Base-by-base conservation (phyloP, 1,140 invertebrate species). In the Helicoverpa zea region DNA sequence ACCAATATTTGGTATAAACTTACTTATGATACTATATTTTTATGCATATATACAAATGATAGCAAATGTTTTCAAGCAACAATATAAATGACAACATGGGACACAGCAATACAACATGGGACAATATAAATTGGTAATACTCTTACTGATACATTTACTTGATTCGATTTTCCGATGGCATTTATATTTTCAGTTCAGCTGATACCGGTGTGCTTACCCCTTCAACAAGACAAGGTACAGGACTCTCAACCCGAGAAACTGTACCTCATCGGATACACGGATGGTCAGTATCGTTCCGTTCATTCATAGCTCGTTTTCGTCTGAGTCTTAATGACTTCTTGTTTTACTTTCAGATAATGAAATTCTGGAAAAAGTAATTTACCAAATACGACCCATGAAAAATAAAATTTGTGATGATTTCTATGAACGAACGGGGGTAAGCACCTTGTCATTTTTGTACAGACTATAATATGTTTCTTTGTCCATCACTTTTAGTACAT, bases 321-420 rank as follows among this genome's bases (percentile, higher is more conserved):
- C 58, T 75, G 51, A 51, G 87, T 35, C 61, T 91, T 12, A 85
- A 23, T 23, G 23, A 23, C 23, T 23, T 23, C 23, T 23, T 23
- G 23, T 84, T 84, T 10, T 84, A 64, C 4, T 89, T 84, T n/a
- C 81, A 91, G 90, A 87, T 73, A 86, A 89, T 12, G 63, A 78
- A 51, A 52, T 88, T 23, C 64, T 91, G 13, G 89, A 91, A 74
- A 91, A 91, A 84, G 72, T 86, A 0, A 63, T 91, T 30, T 88
- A 87, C 68, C 88, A 87, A 78, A 51, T 88, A 10, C 80, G 88
- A 66, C 86, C 86, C 35, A 59, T 88, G 0, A 79, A 82, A 0
- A 68, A 63, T 0, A n/a, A 54, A 11, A 61, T 88, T 9, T 91
- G 90, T 35, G 75, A 84, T 0, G 89, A 91, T n/a, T 91, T 88